Percentiles rank a stretch among this genome's conserved stretches.
phyloP scores from a whole-genome alignment of 2,113 vertebrate genomes.

The Bubo scandiacus region DNA sequence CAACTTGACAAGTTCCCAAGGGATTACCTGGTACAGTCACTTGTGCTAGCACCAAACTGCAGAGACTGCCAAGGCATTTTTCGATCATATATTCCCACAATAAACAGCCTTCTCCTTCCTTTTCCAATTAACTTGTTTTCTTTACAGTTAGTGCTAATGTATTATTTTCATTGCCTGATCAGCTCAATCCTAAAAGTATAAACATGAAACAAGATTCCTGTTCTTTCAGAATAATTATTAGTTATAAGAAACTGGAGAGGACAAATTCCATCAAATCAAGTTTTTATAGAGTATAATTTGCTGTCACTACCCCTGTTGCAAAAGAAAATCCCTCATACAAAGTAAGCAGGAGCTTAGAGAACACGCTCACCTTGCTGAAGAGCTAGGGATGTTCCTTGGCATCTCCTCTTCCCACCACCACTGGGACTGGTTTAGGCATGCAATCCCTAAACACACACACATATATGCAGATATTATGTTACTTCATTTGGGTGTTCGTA shows the following conservation, averaged over 20 bases:
- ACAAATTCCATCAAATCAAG: neutral
- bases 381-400: neutral
- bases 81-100: neutral
- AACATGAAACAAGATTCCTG: neutral
- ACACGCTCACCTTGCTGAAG: neutral
- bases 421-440: neutral
- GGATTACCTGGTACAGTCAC: neutral
- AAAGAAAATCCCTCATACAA: neutral
- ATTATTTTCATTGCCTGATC: neutral
- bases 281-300: neutral
- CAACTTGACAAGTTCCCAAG: too few relatives aligned
- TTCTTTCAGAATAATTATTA: neutral
- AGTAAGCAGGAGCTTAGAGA: neutral
- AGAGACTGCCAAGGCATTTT: neutral
- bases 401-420: neutral
- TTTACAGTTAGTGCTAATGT: neutral
- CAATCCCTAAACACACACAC: neutral
- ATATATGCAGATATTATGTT: neutral
- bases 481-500: neutral
- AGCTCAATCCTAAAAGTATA: neutral
- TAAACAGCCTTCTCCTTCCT: neutral
- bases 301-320: neutral
- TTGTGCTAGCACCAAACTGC: neutral
- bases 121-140: neutral
- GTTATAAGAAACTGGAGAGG: neutral